phyloP scores from a whole-genome alignment of 2,113 vertebrate species.

The Nesoenas mayeri region DNA sequence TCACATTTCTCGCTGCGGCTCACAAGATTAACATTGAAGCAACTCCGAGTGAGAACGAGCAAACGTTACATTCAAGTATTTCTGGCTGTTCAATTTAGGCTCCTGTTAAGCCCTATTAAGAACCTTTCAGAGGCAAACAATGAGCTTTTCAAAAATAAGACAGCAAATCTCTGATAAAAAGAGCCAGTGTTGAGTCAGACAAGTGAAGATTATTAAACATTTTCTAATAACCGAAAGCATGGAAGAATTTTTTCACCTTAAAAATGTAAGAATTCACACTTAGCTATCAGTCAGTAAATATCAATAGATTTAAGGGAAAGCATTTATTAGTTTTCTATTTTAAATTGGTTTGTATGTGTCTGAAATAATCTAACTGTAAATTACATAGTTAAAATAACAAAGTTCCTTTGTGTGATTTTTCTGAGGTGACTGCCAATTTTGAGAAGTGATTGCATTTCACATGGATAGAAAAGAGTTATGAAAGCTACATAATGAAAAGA shows the following conservation, averaged over 20 bases:
- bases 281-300: constrained; percentile 27
- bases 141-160: constrained; percentile 45
- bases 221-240: background rate
- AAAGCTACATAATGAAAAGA: background rate
- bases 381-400: background rate
- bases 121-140: constrained; percentile 43
- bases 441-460: background rate
- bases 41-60: background rate
- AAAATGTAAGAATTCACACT: constrained; percentile 17
- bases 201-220: constrained; percentile 27
- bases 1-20: background rate
- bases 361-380: constrained; percentile 3
- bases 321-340: constrained; percentile 21
- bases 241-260: background rate
- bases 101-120: constrained; percentile 14
- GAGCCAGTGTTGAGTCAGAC: background rate
- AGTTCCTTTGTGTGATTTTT: background rate
- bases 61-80: constrained; percentile 7
- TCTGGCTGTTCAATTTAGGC: constrained; percentile 32
- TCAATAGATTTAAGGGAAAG: constrained; percentile 4
- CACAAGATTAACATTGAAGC: background rate
- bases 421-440: background rate
- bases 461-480: background rate
- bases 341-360: background rate
- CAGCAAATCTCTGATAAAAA: constrained; percentile 35